Evolutionary conservation across 2,888 invertebrate genomes (phyloP).

Genomic region (Acleris holmiana): DNA sequence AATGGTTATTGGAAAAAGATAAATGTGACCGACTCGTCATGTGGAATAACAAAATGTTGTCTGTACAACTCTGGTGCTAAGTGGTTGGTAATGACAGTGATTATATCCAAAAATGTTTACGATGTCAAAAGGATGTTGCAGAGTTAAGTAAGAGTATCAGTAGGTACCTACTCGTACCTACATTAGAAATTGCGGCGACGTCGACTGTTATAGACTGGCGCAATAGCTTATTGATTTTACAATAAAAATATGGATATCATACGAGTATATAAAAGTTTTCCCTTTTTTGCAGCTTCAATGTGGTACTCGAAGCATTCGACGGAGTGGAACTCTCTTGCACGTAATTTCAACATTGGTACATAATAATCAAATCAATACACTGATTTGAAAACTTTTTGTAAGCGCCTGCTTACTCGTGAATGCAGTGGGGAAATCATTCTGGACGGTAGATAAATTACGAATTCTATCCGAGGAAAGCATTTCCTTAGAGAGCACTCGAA

Average conservation of each 20-base stretch:
- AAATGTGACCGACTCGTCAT: constrained; percentile 39
- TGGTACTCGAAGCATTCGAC: not conserved
- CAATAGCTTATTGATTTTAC: not conserved
- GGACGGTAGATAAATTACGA: constrained; percentile 40
- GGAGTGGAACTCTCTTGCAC: not conserved
- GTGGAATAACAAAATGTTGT: constrained; percentile 33
- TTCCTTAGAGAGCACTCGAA: constrained; percentile 41
- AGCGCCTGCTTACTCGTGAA: constrained; percentile 34
- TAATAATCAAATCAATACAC: constrained; percentile 26
- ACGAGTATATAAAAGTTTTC: too few relatives aligned
- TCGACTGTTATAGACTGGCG: not conserved
- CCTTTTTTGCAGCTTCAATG: not conserved
- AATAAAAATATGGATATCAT: too few relatives aligned
- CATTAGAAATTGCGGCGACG: not conserved
- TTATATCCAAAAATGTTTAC: constrained; percentile 12
- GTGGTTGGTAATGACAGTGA: constrained; percentile 9
- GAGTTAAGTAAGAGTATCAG: too few relatives aligned
- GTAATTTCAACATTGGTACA: not conserved
- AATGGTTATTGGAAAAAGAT: constrained; percentile 43
- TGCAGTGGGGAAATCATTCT: constrained; percentile 41
- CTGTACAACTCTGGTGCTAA: constrained; percentile 27
- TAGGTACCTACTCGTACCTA: too few relatives aligned
- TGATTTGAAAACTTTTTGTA: constrained; percentile 27
- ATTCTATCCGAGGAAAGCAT: constrained; percentile 40
- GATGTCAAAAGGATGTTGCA: constrained; percentile 1